Percentiles rank a stretch among this genome's conserved stretches.
These are phyloP conservation scores for Drosophila lacertosa DNA, from an alignment of 1,140 invertebrate species.

Conservation along the genomic window DNA sequence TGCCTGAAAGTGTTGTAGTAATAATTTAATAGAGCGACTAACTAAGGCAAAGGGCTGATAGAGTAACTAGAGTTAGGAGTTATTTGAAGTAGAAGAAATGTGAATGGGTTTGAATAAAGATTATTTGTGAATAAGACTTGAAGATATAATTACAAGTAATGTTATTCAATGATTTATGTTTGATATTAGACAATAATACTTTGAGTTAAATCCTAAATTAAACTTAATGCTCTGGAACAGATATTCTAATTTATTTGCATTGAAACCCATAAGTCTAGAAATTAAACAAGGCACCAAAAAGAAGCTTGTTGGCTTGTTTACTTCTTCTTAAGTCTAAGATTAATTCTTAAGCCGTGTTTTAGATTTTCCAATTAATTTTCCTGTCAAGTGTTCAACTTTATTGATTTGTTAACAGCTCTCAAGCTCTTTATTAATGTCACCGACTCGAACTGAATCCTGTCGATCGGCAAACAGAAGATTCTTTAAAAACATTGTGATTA, in stretches of 20 bases:
- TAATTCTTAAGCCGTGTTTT: background rate
- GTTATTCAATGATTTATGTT: no score
- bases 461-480: slow-evolving; percentile 44
- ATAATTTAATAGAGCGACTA: slow-evolving; percentile 36
- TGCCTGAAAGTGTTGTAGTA: slow-evolving; percentile 28
- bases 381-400: slow-evolving; percentile 14
- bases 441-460: slow-evolving; percentile 56
- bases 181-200: no score
- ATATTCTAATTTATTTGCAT: no score
- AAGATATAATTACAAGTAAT: no score
- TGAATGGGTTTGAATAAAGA: background rate
- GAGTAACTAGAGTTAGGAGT: slow-evolving; percentile 15
- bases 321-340: no score
- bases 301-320: no score
- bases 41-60: background rate
- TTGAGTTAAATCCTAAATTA: no score
- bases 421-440: slow-evolving; percentile 40
- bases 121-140: no score
- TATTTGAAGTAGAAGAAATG: slow-evolving; percentile 8
- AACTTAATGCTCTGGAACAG: no score
- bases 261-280: no score
- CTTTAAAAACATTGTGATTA: slow-evolving; percentile 25
- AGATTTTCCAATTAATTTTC: background rate
- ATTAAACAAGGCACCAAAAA: no score
- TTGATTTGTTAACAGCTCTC: slow-evolving; percentile 65